phyloP scores from a whole-genome alignment of 2,888 invertebrate genomes.

The Nipponacmea schrenckii region DNA sequence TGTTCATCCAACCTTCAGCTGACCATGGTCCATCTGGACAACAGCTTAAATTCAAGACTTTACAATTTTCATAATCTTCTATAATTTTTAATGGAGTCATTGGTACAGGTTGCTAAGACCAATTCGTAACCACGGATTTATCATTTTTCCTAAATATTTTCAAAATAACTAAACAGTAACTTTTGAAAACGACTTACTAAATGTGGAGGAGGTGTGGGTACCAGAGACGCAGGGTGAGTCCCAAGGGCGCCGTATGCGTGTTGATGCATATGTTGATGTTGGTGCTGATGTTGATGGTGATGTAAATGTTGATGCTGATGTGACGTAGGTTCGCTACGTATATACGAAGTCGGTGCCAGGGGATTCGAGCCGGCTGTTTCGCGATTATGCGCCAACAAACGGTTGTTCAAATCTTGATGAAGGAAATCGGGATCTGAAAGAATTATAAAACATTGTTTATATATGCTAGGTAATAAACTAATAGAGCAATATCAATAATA shows the following conservation, averaged over 20 bases:
- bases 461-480: too few species aligned
- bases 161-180: too few species aligned
- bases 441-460: too few species aligned
- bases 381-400: slow-evolving; percentile 51
- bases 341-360: slow-evolving; percentile 40
- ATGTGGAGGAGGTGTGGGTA: slow-evolving; percentile 47
- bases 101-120: too few species aligned
- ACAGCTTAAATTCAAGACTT: too few species aligned
- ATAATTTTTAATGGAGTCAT: too few species aligned
- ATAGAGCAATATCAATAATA: too few species aligned
- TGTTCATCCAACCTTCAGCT: too few species aligned
- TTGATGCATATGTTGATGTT: slow-evolving; percentile 54
- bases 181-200: slow-evolving; percentile 43
- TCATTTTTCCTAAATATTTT: too few species aligned
- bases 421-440: slow-evolving; percentile 53
- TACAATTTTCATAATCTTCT: too few species aligned
- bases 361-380: slow-evolving; percentile 14
- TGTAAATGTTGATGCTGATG: slow-evolving; percentile 40
- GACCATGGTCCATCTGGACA: too few species aligned
- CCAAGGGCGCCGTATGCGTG: slow-evolving; percentile 46
- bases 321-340: slow-evolving; percentile 35
- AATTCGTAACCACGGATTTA: too few species aligned
- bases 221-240: slow-evolving; percentile 37
- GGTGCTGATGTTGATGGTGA: slow-evolving; percentile 52
- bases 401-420: slow-evolving; percentile 55